Evolutionary conservation across 2,797 vertebrate genomes (phyloP).

Genomic region (Aulostomus chinensis): DNA sequence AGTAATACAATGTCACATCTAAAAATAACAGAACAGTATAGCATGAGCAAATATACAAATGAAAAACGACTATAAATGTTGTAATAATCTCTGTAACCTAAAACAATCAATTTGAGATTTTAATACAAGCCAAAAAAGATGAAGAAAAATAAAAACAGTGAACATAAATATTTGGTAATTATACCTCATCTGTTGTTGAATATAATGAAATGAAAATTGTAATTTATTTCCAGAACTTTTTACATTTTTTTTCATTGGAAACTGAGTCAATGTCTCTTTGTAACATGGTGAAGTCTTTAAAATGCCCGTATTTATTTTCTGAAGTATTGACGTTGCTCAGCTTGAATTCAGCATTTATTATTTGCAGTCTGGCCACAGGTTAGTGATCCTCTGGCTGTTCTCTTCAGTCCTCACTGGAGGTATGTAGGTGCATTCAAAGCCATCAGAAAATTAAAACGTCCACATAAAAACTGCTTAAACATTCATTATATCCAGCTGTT

Average conservation of each 20-base stretch:
- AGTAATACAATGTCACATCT: too few species aligned
- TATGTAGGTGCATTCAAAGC: constrained; percentile 15
- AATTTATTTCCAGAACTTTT: too few species aligned
- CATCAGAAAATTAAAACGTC: constrained; percentile 14
- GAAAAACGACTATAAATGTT: background rate
- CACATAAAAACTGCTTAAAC: constrained; percentile 18
- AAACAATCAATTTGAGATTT: constrained; percentile 12
- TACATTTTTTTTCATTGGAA: too few species aligned
- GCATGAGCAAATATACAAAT: background rate
- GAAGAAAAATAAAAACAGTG: background rate
- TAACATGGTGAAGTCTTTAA: constrained; percentile 18
- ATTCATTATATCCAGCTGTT: constrained; percentile 28
- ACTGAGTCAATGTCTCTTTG: constrained; percentile 4
- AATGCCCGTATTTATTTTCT: constrained; percentile 40
- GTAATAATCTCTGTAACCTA: background rate
- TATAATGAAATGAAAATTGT: constrained; percentile 6
- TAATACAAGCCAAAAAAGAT: background rate
- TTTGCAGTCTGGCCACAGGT: constrained; percentile 10
- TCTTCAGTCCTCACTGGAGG: constrained; percentile 6
- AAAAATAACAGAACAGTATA: too few species aligned
- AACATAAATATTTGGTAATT: constrained; percentile 14
- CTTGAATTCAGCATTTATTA: constrained; percentile 12
- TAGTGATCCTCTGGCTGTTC: background rate
- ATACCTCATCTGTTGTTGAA: background rate
- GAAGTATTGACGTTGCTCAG: constrained; percentile 10